Base-by-base conservation (phyloP, 1,140 invertebrate species). In the Aphaenogaster floridana region DNA sequence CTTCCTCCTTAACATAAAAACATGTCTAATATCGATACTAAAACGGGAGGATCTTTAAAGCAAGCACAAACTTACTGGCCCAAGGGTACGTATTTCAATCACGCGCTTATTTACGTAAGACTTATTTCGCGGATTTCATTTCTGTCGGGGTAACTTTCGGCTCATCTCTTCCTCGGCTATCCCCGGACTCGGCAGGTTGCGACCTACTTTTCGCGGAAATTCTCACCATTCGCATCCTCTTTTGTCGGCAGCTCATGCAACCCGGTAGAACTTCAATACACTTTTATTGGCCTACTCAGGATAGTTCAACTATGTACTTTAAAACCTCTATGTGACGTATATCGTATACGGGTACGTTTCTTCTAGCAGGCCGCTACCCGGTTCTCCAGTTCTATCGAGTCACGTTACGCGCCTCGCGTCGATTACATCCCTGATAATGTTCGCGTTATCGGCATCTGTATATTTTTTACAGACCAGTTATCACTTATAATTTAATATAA, bases 231-330 rank as follows among this genome's bases (percentile, higher is more conserved):
- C 54, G 66, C 52, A 86, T 63, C 11, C 54, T 36, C 21, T 69
- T 71, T 78, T 78, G 72, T 59, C 59, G 64, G 34, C n/a, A 57
- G 79, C 66, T 61, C 72, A 57, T 72, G 39, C 86, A 63, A 63
- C 76, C 59, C 64, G 71, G 59, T 89, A 88, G 54, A 90, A 86
- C 79, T 90, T 88, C 89, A 78, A 89, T 90, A 81, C 69, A 90
- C 88, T 90, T 90, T 90, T 88, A 91, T 91, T 91, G 86, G 57
- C 57, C 77, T 57, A 61, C 66, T 83, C 80, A 42, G 59, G 42
- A 36, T 76, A 80, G 81, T 89, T 45, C 61, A 54, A n/a, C 87
- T 57, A 88, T 74, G 68, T 61, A 86, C 59, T 39, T 72, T 88
- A 86, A 54, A 89, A 77, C 34, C 50, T 52, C 11, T 42, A 28